phyloP scores from a whole-genome alignment of 2,113 vertebrate species.

The Trichomycterus rosablanca region DNA sequence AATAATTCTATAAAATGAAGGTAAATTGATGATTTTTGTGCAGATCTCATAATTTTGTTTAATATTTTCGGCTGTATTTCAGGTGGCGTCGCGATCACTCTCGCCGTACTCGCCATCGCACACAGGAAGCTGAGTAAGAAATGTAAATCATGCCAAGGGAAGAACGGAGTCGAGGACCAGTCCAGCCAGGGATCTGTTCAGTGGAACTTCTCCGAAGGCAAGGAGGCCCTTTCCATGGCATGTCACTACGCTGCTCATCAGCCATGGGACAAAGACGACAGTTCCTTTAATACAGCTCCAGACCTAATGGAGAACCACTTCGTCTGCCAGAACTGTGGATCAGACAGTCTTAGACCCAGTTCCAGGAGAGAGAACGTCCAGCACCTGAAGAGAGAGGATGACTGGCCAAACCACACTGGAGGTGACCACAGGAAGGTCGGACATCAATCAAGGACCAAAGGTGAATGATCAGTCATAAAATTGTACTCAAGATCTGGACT shows the following conservation, averaged over 20 bases:
- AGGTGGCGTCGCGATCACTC: conserved; percentile 62
- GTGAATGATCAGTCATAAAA: no score
- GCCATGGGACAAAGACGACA: conserved; percentile 20
- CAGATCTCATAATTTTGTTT: no score
- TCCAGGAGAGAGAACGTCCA: conserved; percentile 29
- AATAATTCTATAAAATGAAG: no score
- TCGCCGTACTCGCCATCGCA: conserved; percentile 50
- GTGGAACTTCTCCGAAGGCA: conserved; percentile 57
- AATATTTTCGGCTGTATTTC: no score
- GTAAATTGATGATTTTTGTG: no score
- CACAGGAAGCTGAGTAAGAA: conserved; percentile 46
- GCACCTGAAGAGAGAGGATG: no score
- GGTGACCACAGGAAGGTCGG: conserved; percentile 17
- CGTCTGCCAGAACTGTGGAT: conserved; percentile 40
- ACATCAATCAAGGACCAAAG: conserved; percentile 15
- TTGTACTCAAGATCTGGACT: no score
- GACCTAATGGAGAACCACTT: conserved; percentile 31
- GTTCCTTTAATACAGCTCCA: conserved; percentile 23
- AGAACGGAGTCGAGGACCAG: conserved; percentile 41
- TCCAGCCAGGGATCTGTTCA: conserved; percentile 46
- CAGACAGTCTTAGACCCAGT: conserved; percentile 40
- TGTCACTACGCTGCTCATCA: conserved; percentile 28
- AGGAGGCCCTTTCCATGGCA: conserved; percentile 49
- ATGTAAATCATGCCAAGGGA: conserved; percentile 31
- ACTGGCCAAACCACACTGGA: conserved; percentile 7